Evolutionary conservation across 2,113 vertebrate genomes (phyloP).

Genomic region (Zapornia atra): DNA sequence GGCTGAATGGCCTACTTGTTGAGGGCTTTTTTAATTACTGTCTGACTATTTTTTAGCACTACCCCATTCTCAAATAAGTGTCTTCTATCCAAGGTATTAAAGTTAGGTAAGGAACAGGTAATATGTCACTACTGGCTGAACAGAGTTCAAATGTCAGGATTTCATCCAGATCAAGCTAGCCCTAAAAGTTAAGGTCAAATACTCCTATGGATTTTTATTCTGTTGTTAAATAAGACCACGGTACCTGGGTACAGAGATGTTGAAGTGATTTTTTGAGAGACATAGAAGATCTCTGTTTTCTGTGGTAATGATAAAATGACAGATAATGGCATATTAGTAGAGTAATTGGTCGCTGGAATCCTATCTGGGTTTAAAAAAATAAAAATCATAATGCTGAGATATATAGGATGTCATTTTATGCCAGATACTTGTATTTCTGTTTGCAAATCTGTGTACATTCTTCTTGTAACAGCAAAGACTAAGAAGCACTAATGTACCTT

Average conservation of each 20-base stretch:
- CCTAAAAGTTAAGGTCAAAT: not conserved
- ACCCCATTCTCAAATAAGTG: not conserved
- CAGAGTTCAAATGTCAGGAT: not conserved
- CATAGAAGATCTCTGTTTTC: not conserved
- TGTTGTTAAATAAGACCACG: not conserved
- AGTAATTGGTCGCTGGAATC: not conserved
- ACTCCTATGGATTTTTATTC: not conserved
- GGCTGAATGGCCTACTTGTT: not conserved
- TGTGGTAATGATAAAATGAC: not conserved
- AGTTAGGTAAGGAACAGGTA: not conserved
- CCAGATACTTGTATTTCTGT: not conserved
- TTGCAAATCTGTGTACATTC: not conserved
- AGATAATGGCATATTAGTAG: not conserved
- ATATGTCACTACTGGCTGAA: not conserved
- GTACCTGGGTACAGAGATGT: not conserved
- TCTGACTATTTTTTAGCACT: not conserved
- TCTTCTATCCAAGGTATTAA: not conserved
- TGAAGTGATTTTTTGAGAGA: not conserved
- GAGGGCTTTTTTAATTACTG: not conserved
- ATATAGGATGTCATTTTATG: not conserved
- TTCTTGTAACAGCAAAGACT: not conserved
- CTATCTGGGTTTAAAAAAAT: not conserved
- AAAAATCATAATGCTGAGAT: not conserved
- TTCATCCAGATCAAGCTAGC: not conserved
- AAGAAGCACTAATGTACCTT: not conserved